phyloP scores from a whole-genome alignment of 2,797 vertebrate species.

The Spheniscus humboldti region DNA sequence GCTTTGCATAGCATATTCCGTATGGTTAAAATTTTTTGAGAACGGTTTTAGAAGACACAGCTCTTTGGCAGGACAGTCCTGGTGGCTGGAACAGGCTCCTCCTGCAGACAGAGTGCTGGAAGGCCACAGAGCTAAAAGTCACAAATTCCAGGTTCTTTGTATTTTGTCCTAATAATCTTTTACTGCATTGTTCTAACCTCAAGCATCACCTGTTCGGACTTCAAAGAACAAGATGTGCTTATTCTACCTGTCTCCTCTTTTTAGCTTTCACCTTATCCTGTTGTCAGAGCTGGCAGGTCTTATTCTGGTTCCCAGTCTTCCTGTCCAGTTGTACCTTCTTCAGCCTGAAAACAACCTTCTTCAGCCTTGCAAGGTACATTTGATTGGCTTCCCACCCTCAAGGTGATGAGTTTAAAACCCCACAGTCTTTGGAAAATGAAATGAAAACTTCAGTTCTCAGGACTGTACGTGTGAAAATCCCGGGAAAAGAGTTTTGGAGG shows the following conservation, averaged over 20 bases:
- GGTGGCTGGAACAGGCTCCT: background rate
- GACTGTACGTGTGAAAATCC: background rate
- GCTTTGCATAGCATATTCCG: constrained; percentile 56
- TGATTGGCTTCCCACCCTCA: background rate
- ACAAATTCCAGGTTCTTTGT: background rate
- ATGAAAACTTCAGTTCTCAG: background rate
- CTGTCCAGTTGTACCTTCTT: background rate
- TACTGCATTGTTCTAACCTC: background rate
- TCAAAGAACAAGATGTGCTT: background rate
- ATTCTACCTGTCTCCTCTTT: background rate
- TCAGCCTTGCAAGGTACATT: background rate
- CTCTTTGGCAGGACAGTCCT: background rate
- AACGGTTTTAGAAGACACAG: background rate
- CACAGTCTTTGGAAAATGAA: background rate
- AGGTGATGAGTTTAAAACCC: background rate
- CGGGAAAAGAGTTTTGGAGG: background rate
- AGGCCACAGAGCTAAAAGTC: background rate
- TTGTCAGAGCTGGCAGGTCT: background rate
- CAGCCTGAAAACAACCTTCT: background rate
- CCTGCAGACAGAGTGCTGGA: background rate
- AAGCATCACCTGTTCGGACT: background rate
- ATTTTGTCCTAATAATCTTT: background rate
- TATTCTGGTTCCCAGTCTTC: background rate
- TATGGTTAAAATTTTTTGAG: constrained; percentile 40
- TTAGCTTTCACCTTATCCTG: background rate